phyloP scores from a whole-genome alignment of 1,140 invertebrate species.

The Cyrtorhinus lividipennis region DNA sequence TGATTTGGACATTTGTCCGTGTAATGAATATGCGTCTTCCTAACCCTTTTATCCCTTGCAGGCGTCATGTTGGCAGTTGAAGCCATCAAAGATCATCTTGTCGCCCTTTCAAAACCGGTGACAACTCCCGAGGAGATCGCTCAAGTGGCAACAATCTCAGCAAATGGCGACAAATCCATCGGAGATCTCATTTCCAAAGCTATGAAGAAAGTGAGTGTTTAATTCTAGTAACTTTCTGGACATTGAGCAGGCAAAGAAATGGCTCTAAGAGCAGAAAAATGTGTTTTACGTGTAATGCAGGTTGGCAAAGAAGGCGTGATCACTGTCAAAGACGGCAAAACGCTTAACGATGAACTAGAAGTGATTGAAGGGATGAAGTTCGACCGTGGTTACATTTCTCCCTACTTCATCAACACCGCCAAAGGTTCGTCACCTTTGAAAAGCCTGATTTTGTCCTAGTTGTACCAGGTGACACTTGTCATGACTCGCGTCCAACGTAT shows the following conservation, averaged over 20 bases:
- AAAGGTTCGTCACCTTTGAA: too few species aligned
- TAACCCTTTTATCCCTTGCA: slow-evolving; percentile 23
- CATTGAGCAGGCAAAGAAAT: too few species aligned
- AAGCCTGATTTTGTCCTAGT: too few species aligned
- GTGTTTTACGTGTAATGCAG: slow-evolving; percentile 19
- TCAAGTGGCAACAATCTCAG: slow-evolving; percentile 99
- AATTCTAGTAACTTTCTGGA: too few species aligned
- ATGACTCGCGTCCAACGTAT: too few species aligned
- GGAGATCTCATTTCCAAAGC: slow-evolving; percentile 94
- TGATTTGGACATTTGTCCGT: slow-evolving; percentile 9
- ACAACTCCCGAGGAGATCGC: slow-evolving; percentile 98
- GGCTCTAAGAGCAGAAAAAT: too few species aligned
- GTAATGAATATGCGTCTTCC: not conserved
- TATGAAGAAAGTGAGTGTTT: slow-evolving; percentile 73
- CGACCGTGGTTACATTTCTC: slow-evolving; percentile 98
- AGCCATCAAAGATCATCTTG: slow-evolving; percentile 73
- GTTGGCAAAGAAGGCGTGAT: slow-evolving; percentile 96
- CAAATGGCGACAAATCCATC: slow-evolving; percentile 88
- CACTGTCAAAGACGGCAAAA: slow-evolving; percentile 99
- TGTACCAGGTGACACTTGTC: too few species aligned
- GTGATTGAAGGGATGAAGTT: slow-evolving; percentile 99
- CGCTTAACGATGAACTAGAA: slow-evolving; percentile 90
- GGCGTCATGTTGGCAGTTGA: slow-evolving; percentile 96
- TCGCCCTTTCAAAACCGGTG: slow-evolving; percentile 80
- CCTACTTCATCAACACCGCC: slow-evolving; percentile 97